These are phyloP conservation scores for Periparus ater DNA, from an alignment of 2,797 vertebrate genomes.

Conservation along the genomic window DNA sequence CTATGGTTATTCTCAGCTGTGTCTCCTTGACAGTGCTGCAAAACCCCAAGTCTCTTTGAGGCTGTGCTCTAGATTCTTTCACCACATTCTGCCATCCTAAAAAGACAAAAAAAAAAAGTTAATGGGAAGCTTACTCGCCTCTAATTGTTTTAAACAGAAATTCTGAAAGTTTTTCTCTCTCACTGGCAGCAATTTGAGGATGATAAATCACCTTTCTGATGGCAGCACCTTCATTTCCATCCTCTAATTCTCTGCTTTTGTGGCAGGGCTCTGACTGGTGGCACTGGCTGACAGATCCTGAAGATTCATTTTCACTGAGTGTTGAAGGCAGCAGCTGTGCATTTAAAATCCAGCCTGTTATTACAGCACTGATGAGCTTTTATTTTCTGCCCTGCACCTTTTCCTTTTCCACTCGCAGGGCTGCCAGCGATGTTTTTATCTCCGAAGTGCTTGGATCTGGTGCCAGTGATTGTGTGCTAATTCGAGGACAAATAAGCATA, in stretches of 20 bases:
- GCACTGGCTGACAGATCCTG: background rate
- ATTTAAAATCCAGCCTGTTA: background rate
- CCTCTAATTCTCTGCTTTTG: background rate
- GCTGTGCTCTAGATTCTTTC: background rate
- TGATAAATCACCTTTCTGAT: background rate
- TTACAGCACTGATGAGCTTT: background rate
- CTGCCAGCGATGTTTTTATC: background rate
- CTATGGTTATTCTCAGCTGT: background rate
- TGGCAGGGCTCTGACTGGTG: background rate
- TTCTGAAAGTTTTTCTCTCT: background rate
- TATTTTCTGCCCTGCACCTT: background rate
- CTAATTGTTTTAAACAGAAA: background rate
- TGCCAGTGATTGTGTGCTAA: background rate
- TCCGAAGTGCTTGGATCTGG: background rate
- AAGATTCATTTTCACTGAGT: background rate
- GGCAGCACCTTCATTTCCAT: background rate
- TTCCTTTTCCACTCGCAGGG: background rate
- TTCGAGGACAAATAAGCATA: background rate
- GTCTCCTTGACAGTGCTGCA: background rate
- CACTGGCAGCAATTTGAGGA: background rate
- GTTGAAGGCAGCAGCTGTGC: background rate
- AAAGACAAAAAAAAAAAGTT: background rate
- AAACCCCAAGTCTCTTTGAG: background rate
- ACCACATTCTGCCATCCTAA: background rate
- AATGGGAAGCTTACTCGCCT: background rate